Evolutionary conservation across 2,888 invertebrate species (phyloP), one percentile per base, ranked within the genome.

Genomic region (Rugalucina vietnamica): DNA sequence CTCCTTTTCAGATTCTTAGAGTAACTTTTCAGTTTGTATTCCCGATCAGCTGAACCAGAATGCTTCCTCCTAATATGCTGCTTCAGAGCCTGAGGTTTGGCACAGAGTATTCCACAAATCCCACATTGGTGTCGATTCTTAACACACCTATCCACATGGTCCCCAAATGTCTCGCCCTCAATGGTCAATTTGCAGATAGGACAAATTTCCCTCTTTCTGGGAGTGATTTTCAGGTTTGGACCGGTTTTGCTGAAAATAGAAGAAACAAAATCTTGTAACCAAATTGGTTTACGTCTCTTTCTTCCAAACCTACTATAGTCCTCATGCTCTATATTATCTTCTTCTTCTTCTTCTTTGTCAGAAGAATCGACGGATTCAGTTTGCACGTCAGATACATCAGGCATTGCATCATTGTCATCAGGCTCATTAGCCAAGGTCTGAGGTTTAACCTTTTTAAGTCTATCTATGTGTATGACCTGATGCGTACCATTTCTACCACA

Each of bases 401-500:
- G n/a, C n/a, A n/a, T n/a, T n/a, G n/a, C n/a, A n/a, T n/a, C n/a
- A n/a, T n/a, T n/a, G n/a, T n/a, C n/a, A n/a, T 43, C 29, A 5
- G 14, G 4, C 71, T 76, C 73, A 5, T 49, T 72, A 0, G 21
- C 10, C n/a, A 76, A 27, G 36, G 60, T 21, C 32, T 79, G 60
- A 36, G n/a, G 12, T 39, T 43, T 36, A 8, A 37, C 49, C 34
- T 70, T 69, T 54, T 34, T 71, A 34, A 79, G 14, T 57, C 79
- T 79, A 29, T 73, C 60, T 39, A 57, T 24, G 69, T 79, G 74
- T 32, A 79, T 74, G 14, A 79, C 49, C 27, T 73, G 73, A 21
- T 5, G 10, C 18, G 65, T 34, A n/a, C 69, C 71, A 27, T 79
- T 57, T 3, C 50, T 54, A 29, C 81, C 81, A 84, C 86, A 88